These are phyloP conservation scores for Bovichtus variegatus DNA, from an alignment of 2,797 vertebrate genomes.

Conservation along the genomic window DNA sequence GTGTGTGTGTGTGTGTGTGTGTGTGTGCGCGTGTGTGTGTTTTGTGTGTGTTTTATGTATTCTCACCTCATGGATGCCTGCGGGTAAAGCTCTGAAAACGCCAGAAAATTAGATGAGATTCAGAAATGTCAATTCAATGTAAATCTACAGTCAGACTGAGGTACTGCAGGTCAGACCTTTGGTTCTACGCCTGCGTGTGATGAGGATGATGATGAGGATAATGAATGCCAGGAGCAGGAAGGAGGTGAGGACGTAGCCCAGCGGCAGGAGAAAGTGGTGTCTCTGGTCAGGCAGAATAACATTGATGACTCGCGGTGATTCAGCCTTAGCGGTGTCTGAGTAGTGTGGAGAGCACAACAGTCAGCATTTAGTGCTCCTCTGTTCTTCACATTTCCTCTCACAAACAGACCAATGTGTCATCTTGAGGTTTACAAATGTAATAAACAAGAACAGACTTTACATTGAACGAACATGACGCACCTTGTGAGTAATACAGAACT, in stretches of 20 bases:
- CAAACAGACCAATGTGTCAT: slow-evolving; percentile 32
- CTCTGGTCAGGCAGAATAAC: slow-evolving; percentile 92
- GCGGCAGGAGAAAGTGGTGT: slow-evolving; percentile 91
- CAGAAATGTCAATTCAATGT: not conserved
- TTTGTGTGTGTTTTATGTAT: not conserved
- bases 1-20: not conserved
- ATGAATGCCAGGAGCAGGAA: slow-evolving; percentile 90
- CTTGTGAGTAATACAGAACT: slow-evolving; percentile 18
- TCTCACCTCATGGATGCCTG: slow-evolving; percentile 85
- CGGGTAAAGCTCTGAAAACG: slow-evolving; percentile 83
- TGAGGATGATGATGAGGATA: slow-evolving; percentile 87
- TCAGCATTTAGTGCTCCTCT: slow-evolving; percentile 33
- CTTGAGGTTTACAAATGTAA: slow-evolving; percentile 3
- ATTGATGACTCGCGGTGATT: slow-evolving; percentile 90
- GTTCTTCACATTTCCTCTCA: slow-evolving; percentile 18
- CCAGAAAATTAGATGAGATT: slow-evolving; percentile 31
- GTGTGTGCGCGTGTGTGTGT: not conserved
- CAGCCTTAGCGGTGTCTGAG: slow-evolving; percentile 84
- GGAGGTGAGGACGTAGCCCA: slow-evolving; percentile 92
- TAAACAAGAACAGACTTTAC: slow-evolving; percentile 6
- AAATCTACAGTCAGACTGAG: not conserved
- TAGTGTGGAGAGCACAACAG: slow-evolving; percentile 19
- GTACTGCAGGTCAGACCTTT: slow-evolving; percentile 82
- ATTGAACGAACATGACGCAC: slow-evolving; percentile 5
- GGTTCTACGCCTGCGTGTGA: slow-evolving; percentile 83